These are phyloP conservation scores for Harpagoxenus sublaevis DNA, from an alignment of 2,888 invertebrate species.

Conservation along the genomic window DNA sequence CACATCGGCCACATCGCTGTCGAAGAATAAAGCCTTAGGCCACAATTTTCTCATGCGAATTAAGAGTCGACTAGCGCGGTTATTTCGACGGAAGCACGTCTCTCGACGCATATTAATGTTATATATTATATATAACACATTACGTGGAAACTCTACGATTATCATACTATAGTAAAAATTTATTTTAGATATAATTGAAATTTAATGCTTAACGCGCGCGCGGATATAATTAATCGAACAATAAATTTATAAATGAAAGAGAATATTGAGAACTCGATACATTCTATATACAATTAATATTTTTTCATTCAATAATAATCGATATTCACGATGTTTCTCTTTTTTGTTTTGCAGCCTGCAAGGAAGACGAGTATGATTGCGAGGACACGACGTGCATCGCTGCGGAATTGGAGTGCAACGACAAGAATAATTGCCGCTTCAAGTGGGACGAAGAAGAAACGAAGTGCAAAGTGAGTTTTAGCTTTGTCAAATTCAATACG, in stretches of 20 bases:
- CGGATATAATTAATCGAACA: not conserved
- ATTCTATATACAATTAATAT: not conserved
- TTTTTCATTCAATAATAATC: not conserved
- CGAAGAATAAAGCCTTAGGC: slow-evolving; percentile 32
- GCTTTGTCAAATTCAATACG: slow-evolving; percentile 51
- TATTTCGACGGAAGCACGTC: slow-evolving; percentile 1
- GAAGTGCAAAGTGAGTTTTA: slow-evolving; percentile 86
- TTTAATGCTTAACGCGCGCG: not conserved
- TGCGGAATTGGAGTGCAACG: slow-evolving; percentile 90
- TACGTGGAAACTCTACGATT: not conserved
- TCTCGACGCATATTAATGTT: not conserved
- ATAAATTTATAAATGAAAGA: not conserved
- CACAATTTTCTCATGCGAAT: slow-evolving; percentile 43
- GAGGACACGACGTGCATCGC: slow-evolving; percentile 96
- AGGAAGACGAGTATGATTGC: slow-evolving; percentile 92
- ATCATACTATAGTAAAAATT: not conserved
- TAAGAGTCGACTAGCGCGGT: slow-evolving; percentile 16
- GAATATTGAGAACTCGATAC: not conserved
- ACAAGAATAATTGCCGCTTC: slow-evolving; percentile 92
- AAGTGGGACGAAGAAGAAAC: slow-evolving; percentile 92
- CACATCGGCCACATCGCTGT: not conserved
- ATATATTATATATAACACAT: not conserved
- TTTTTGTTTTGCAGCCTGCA: slow-evolving; percentile 85
- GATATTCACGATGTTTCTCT: slow-evolving; percentile 1
- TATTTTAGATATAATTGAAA: not conserved